Conservation (phyloP, 2,113 vertebrate species). For the Periophthalmodon schlosseri region DNA sequence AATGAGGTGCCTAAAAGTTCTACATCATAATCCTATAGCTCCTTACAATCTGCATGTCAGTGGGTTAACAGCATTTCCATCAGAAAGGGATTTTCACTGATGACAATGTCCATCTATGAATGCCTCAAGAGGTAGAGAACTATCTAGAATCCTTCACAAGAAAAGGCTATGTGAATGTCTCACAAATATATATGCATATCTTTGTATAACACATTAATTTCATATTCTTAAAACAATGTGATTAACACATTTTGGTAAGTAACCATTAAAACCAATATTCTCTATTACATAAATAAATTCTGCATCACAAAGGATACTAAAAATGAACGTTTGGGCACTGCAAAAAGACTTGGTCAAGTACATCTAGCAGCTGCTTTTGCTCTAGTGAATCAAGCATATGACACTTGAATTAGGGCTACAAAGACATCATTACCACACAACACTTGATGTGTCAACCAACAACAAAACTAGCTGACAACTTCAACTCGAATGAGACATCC, state of each 20-base stretch:
- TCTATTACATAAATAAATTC: neutral
- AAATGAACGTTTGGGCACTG: neutral
- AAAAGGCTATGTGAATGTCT: slow-evolving; percentile 13
- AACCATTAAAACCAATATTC: slow-evolving; percentile 1
- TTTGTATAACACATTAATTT: neutral
- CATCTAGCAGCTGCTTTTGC: neutral
- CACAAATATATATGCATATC: neutral
- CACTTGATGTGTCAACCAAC: neutral
- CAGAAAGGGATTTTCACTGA: neutral
- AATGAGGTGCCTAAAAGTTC: neutral
- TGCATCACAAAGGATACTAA: neutral
- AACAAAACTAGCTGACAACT: slow-evolving; percentile 20
- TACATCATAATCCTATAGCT: neutral
- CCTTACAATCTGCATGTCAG: slow-evolving; percentile 21
- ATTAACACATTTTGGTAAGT: neutral
- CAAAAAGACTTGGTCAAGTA: slow-evolving; percentile 1
- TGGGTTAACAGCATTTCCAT: neutral
- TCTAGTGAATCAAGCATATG: neutral
- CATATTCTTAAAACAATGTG: neutral
- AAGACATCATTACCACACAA: slow-evolving; percentile 23
- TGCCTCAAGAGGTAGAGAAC: slow-evolving; percentile 10
- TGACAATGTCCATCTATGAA: slow-evolving; percentile 2
- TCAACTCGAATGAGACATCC: slow-evolving; percentile 6
- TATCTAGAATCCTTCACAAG: neutral
- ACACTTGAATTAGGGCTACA: slow-evolving; percentile 9